Conservation (phyloP, 2,113 vertebrate genomes). For the Cettia cetti region DNA sequence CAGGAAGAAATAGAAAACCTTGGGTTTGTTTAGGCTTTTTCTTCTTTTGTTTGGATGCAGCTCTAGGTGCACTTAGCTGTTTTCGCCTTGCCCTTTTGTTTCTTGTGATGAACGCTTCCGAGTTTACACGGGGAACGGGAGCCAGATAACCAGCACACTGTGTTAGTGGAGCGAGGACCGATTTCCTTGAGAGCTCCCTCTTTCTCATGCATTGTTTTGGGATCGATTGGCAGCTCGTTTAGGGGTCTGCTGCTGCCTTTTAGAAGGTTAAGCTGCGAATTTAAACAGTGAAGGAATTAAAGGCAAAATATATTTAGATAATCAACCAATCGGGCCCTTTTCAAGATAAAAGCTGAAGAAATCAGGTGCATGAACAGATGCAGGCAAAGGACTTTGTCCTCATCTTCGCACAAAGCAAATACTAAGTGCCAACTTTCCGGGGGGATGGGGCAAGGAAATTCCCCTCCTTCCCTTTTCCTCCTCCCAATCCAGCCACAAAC, state of each 20-base stretch:
- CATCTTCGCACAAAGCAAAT: conserved; percentile 37
- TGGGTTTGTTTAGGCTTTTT: conserved; percentile 75
- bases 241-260: not conserved
- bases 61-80: conserved; percentile 71
- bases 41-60: conserved; percentile 77
- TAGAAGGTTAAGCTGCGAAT: not conserved
- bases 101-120: conserved; percentile 50
- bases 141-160: not conserved
- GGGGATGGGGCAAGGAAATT: not conserved
- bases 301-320: not conserved
- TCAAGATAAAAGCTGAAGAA: not conserved
- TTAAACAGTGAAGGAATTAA: not conserved
- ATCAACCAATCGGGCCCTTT: not conserved
- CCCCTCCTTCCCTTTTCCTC: not conserved
- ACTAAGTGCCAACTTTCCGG: conserved; percentile 1
- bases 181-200: not conserved
- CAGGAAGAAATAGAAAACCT: conserved; percentile 85
- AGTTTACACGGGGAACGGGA: not conserved
- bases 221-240: conserved; percentile 15
- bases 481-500: not conserved
- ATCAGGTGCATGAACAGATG: not conserved
- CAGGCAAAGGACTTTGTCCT: conserved; percentile 37
- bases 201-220: not conserved
- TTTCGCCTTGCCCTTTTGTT: conserved; percentile 65
- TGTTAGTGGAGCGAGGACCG: not conserved